These are phyloP conservation scores for Aphidius ervi DNA, from an alignment of 1,140 invertebrate genomes.

Conservation along the genomic window DNA sequence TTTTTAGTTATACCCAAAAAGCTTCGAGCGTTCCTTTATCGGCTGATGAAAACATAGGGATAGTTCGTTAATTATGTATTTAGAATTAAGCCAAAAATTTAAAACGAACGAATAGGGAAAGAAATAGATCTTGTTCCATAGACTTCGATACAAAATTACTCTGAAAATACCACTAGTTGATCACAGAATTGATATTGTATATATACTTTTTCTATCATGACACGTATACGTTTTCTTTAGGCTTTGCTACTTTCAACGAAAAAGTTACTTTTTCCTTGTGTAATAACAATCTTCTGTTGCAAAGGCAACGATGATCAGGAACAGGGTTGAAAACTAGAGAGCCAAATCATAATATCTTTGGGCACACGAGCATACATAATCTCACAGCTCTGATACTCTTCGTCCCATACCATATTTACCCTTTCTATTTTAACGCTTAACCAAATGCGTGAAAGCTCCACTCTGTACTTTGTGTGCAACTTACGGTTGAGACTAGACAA, in stretches of 20 bases:
- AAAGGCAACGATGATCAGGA: background rate
- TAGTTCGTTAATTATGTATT: background rate
- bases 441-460: conserved; percentile 33
- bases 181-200: too few species aligned
- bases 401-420: too few species aligned
- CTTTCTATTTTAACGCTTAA: too few species aligned
- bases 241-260: too few species aligned
- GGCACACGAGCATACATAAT: conserved; percentile 20
- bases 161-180: too few species aligned
- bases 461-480: conserved; percentile 51
- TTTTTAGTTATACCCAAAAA: conserved; percentile 33
- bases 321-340: background rate
- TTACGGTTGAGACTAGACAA: conserved; percentile 41
- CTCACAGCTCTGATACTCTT: conserved; percentile 20
- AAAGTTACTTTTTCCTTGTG: too few species aligned
- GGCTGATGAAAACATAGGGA: background rate
- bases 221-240: too few species aligned
- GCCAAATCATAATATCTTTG: conserved; percentile 45
- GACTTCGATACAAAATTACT: too few species aligned
- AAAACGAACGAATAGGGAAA: too few species aligned
- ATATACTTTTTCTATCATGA: too few species aligned
- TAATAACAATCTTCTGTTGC: background rate
- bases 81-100: too few species aligned
- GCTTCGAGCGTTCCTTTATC: background rate
- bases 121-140: too few species aligned